phyloP scores from a whole-genome alignment of 2,113 vertebrate genomes.

The Anarhynchus alexandrinus region DNA sequence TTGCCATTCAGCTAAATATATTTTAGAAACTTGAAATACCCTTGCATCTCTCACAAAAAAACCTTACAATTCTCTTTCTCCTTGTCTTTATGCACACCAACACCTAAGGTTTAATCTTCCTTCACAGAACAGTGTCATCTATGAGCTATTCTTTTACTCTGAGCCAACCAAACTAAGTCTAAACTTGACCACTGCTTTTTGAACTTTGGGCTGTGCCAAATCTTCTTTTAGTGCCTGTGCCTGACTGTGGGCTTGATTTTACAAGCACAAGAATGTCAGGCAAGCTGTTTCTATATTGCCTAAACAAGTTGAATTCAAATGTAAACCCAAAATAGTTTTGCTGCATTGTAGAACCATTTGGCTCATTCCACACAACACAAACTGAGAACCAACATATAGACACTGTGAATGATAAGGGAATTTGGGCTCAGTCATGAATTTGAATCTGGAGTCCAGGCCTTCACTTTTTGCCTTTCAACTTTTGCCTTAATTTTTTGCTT shows the following conservation, averaged over 20 bases:
- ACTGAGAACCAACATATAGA: not conserved
- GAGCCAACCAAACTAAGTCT: not conserved
- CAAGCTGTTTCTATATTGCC: not conserved
- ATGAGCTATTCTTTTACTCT: not conserved
- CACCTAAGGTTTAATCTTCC: not conserved
- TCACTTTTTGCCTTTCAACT: not conserved
- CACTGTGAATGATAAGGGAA: not conserved
- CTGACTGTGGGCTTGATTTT: not conserved
- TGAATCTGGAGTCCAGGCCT: not conserved
- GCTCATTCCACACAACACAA: not conserved
- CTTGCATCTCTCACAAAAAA: not conserved
- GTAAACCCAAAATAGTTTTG: not conserved
- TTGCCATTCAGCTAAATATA: not conserved
- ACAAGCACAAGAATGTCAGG: not conserved
- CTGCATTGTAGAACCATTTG: not conserved
- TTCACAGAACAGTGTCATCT: not conserved
- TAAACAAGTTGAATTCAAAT: not conserved
- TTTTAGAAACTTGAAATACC: not conserved
- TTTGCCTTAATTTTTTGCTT: not conserved
- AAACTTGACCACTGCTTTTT: not conserved
- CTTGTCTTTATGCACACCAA: not conserved
- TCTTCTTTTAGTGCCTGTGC: not conserved
- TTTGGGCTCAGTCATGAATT: not conserved
- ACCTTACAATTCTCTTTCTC: not conserved
- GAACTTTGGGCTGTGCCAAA: not conserved